Percentiles rank a stretch among this genome's conserved stretches.
Conservation (phyloP, 2,797 vertebrate genomes). For the Sebastes dallii region DNA sequence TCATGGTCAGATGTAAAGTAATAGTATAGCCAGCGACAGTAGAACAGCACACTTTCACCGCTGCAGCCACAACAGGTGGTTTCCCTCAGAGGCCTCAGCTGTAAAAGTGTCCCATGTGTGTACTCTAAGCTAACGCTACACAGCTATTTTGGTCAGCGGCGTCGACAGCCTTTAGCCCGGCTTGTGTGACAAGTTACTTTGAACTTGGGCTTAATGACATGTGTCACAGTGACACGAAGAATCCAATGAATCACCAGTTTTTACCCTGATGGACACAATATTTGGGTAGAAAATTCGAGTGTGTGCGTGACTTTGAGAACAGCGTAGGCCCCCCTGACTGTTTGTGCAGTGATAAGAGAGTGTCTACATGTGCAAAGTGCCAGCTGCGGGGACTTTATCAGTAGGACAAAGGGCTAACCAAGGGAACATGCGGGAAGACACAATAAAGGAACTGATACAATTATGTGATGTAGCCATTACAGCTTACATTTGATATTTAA, state of each 20-base stretch:
- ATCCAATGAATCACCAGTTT: not conserved
- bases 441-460: conserved; percentile 17
- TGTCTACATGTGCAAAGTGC: conserved; percentile 48
- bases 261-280: conserved; percentile 1
- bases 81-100: conserved; percentile 16
- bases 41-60: not conserved
- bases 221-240: conserved; percentile 49
- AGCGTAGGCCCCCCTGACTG: conserved; percentile 23
- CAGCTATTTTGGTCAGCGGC: conserved; percentile 28
- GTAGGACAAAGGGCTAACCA: conserved; percentile 56
- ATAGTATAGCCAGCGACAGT: not conserved
- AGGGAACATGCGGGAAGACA: conserved; percentile 7
- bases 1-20: not conserved
- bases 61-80: conserved; percentile 12
- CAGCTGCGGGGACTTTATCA: conserved; percentile 55
- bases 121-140: conserved; percentile 8
- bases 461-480: not conserved
- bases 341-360: conserved; percentile 64
- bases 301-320: conserved; percentile 33
- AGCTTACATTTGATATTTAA: not conserved
- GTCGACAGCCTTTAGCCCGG: not conserved
- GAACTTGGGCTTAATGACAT: conserved; percentile 34
- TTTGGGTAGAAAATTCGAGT: not conserved
- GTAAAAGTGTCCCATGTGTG: conserved; percentile 6
- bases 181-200: conserved; percentile 39